Evolutionary conservation across 2,888 invertebrate genomes (phyloP).

Genomic region (Sphaerophoria taeniata): DNA sequence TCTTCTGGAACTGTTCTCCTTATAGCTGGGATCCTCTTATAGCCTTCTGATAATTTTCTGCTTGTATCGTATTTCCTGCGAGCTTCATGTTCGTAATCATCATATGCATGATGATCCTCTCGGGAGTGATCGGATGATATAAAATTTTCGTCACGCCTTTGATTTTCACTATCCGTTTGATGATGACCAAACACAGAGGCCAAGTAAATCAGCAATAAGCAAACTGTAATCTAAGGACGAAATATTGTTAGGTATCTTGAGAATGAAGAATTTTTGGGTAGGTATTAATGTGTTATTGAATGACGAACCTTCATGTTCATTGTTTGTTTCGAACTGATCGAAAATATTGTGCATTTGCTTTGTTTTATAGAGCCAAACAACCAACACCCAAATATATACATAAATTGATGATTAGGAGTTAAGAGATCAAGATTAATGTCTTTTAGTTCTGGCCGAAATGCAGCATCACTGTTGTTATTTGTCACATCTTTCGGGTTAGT

Average conservation of each 20-base stretch:
- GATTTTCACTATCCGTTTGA: slow-evolving; percentile 8
- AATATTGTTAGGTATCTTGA: background rate
- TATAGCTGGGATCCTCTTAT: slow-evolving; percentile 16
- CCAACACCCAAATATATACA: too few species aligned
- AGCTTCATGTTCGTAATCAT: slow-evolving; percentile 27
- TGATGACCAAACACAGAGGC: background rate
- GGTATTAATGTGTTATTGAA: background rate
- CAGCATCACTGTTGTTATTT: slow-evolving; percentile 3
- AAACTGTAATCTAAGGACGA: background rate
- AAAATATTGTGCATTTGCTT: background rate
- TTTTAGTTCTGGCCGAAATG: background rate
- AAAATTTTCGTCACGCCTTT: slow-evolving; percentile 17
- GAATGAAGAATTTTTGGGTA: background rate
- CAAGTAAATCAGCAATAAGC: background rate
- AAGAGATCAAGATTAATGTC: slow-evolving; percentile 6
- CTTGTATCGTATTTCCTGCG: background rate
- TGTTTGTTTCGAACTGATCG: slow-evolving; percentile 30
- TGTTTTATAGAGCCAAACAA: slow-evolving; percentile 25
- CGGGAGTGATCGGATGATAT: slow-evolving; percentile 10
- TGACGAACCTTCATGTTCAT: slow-evolving; percentile 37
- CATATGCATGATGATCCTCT: background rate
- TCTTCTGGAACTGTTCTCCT: slow-evolving; percentile 1
- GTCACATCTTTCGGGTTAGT: background rate
- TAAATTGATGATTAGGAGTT: background rate
- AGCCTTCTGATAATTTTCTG: background rate